A percentile compares a stretch with the other conserved stretches of the same genome.
phyloP scores from a whole-genome alignment of 2,797 vertebrate species.

The Premnoplex brunnescens region DNA sequence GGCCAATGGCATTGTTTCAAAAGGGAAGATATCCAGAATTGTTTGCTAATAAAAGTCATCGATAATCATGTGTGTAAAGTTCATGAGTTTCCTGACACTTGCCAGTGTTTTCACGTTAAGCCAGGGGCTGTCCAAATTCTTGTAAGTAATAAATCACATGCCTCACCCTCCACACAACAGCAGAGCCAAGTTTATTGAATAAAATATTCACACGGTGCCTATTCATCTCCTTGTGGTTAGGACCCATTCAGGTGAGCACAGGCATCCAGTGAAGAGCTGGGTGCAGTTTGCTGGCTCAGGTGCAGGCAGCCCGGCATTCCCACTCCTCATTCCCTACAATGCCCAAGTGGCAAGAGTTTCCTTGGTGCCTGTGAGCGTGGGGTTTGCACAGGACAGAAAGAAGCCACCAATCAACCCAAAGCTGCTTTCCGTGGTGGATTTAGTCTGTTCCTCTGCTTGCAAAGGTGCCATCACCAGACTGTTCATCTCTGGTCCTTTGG shows the following conservation, averaged over 20 bases:
- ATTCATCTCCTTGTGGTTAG: constrained; percentile 23
- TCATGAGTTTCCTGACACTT: constrained; percentile 48
- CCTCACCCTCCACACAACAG: constrained; percentile 29
- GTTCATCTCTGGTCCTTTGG: not conserved
- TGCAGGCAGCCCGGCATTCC: not conserved
- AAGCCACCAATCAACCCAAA: not conserved
- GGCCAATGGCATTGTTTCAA: not conserved
- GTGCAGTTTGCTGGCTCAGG: not conserved
- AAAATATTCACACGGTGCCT: constrained; percentile 53
- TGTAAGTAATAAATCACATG: constrained; percentile 62
- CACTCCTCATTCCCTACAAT: not conserved
- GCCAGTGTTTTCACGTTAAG: constrained; percentile 46
- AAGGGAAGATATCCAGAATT: constrained; percentile 35
- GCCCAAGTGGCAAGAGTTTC: not conserved
- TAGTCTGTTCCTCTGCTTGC: not conserved
- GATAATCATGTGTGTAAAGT: constrained; percentile 32
- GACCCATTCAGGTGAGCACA: constrained; percentile 27
- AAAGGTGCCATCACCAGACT: not conserved
- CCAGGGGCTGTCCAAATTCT: constrained; percentile 59
- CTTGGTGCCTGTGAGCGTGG: not conserved
- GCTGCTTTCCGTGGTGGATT: not conserved
- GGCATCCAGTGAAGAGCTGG: not conserved
- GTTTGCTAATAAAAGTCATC: constrained; percentile 48
- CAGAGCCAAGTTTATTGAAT: constrained; percentile 46
- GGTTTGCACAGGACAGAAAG: not conserved